These are phyloP conservation scores for Anadara kagoshimensis DNA, from an alignment of 1,140 invertebrate species.

Conservation along the genomic window DNA sequence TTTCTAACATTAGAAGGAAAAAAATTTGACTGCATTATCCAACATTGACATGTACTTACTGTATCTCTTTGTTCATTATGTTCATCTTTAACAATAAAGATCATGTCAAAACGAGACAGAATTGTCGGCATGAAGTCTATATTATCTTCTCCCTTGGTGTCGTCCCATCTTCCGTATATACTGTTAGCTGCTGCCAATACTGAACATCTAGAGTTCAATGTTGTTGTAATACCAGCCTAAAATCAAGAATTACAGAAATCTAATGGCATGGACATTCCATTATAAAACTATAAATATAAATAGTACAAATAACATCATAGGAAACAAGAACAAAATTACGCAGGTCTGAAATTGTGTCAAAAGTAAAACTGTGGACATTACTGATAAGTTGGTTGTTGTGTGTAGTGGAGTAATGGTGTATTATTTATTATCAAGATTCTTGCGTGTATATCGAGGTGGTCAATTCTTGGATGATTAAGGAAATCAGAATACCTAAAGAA, in stretches of 20 bases:
- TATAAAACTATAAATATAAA: neutral
- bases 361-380: no score
- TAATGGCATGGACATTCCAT: no score
- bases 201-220: conserved; percentile 97
- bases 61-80: conserved; percentile 92
- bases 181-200: conserved; percentile 99
- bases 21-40: no score
- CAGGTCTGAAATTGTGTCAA: no score
- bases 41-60: conserved; percentile 73
- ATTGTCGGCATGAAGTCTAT: conserved; percentile 99
- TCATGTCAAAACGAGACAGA: conserved; percentile 99
- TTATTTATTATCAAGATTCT: no score
- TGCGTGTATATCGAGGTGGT: no score
- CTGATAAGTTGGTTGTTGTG: no score
- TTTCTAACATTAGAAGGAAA: no score
- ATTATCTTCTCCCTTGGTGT: conserved; percentile 95
- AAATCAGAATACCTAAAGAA: no score
- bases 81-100: conserved; percentile 99
- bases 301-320: neutral
- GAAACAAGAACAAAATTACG: neutral
- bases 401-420: no score
- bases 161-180: conserved; percentile 99
- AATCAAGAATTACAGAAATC: no score
- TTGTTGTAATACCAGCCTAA: conserved; percentile 97
- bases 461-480: no score